A percentile compares a stretch with the other conserved stretches of the same genome.
Evolutionary conservation across 1,140 invertebrate species (phyloP).

Genomic region (Lerema accius): DNA sequence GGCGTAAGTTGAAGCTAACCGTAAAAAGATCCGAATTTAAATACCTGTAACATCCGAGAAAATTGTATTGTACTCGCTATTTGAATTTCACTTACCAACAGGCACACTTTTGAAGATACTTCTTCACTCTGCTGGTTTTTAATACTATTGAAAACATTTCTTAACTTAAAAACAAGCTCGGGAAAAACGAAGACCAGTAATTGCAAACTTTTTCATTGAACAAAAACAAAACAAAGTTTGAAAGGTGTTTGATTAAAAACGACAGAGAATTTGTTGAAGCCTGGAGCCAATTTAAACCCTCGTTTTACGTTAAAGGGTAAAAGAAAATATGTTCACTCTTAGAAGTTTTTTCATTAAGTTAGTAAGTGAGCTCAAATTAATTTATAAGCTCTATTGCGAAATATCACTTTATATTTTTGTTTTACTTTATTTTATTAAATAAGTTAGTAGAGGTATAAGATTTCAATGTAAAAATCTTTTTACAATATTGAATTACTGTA

Average conservation of each 20-base stretch:
- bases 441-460: too few relatives aligned
- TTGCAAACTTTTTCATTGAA: conserved; percentile 59
- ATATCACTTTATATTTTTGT: neutral
- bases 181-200: conserved; percentile 44
- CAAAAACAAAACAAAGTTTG: conserved; percentile 51
- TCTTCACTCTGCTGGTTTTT: neutral
- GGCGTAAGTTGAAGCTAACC: too few relatives aligned
- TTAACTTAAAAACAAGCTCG: conserved; percentile 11
- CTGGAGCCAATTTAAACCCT: conserved; percentile 44
- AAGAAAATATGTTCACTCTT: conserved; percentile 40
- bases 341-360: conserved; percentile 46
- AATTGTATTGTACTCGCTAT: neutral
- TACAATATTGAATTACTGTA: too few relatives aligned
- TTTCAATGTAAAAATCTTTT: too few relatives aligned
- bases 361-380: conserved; percentile 43
- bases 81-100: neutral
- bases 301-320: conserved; percentile 38
- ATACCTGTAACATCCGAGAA: neutral
- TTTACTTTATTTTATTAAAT: neutral
- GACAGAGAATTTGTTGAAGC: conserved; percentile 42
- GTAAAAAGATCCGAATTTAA: neutral
- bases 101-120: neutral
- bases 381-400: conserved; percentile 10
- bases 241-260: conserved; percentile 56
- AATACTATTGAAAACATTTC: conserved; percentile 16